Conservation (phyloP, 37 sponge, comb jelly and placozoan species). For the Ephydatia muelleri region DNA sequence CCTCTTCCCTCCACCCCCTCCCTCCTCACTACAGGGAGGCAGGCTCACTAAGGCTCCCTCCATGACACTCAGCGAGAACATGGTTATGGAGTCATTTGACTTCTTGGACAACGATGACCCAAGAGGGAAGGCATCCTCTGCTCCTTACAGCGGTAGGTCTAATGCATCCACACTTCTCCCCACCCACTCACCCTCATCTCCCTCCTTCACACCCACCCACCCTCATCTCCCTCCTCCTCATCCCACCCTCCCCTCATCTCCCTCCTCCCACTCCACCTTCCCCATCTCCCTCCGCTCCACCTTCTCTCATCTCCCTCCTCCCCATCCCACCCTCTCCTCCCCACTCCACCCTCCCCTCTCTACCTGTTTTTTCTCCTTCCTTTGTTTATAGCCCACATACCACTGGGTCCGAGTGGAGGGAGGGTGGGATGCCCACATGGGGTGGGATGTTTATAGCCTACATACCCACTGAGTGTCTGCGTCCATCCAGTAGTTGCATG, state of each 20-base stretch:
- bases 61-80: slow-evolving; percentile 15
- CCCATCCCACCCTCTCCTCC: too few relatives aligned
- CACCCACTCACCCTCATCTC: neutral
- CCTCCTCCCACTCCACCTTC: neutral
- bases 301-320: too few relatives aligned
- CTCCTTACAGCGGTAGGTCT: neutral
- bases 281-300: neutral
- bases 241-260: neutral
- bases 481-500: too few relatives aligned
- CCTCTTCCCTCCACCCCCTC: neutral
- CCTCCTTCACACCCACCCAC: neutral
- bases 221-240: neutral
- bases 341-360: too few relatives aligned
- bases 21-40: slow-evolving; percentile 21
- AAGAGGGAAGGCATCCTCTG: neutral
- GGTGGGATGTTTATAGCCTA: too few relatives aligned
- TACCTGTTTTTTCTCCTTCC: too few relatives aligned
- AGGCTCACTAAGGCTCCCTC: slow-evolving; percentile 23
- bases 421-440: too few relatives aligned
- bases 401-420: too few relatives aligned
- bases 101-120: neutral
- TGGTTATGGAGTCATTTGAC: neutral
- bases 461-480: too few relatives aligned
- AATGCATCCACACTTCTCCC: neutral
- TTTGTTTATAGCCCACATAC: too few relatives aligned